phyloP scores from a whole-genome alignment of 2,888 invertebrate genomes.

The Tetrapedia diversipes region DNA sequence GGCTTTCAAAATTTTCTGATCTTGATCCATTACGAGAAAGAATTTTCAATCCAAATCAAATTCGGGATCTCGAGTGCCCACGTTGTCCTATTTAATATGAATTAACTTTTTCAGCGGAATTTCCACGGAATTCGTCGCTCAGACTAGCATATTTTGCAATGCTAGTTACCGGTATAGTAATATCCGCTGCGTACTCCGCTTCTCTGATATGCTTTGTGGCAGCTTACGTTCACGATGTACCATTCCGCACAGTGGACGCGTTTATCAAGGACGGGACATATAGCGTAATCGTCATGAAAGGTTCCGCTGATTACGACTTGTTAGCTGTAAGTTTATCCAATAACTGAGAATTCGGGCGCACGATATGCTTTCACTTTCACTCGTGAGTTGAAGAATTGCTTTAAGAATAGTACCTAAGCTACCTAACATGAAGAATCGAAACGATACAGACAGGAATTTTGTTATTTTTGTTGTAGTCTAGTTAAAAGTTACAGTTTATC shows the following conservation, averaged over 20 bases:
- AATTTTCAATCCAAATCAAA: too few species aligned
- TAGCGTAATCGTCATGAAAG: constrained; percentile 60
- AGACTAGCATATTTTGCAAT: constrained; percentile 56
- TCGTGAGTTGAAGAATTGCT: not conserved
- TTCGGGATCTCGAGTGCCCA: too few species aligned
- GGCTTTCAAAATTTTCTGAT: too few species aligned
- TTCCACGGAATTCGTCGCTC: constrained; percentile 33
- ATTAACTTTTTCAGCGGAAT: constrained; percentile 33
- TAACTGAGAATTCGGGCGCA: constrained; percentile 6
- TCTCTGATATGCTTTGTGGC: constrained; percentile 70
- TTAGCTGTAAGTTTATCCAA: constrained; percentile 61
- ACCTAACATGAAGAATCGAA: not conserved
- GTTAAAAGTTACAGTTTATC: too few species aligned
- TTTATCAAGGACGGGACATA: constrained; percentile 73
- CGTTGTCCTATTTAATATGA: too few species aligned
- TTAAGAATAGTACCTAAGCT: not conserved
- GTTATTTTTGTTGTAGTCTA: too few species aligned
- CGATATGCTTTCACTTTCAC: constrained; percentile 35
- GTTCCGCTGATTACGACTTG: constrained; percentile 66
- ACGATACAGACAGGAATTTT: too few species aligned
- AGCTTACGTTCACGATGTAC: constrained; percentile 50
- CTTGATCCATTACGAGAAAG: too few species aligned
- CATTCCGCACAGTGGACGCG: constrained; percentile 72
- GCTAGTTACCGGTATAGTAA: constrained; percentile 65
- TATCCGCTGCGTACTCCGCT: constrained; percentile 73